Conservation (phyloP, 2,113 vertebrate species). For the Noctilio leporinus region DNA sequence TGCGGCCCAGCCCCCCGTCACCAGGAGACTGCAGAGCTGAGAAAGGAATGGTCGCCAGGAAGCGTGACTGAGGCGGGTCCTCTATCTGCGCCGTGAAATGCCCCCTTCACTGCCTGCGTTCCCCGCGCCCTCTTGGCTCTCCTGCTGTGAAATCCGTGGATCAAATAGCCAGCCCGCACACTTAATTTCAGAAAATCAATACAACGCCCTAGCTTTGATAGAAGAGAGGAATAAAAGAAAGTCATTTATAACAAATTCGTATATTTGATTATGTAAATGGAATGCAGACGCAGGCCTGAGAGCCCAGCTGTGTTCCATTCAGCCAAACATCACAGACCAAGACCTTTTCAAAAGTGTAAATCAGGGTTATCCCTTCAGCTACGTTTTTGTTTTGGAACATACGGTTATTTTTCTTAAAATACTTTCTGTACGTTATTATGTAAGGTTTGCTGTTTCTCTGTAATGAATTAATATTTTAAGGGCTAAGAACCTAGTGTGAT, state of each 20-base stretch:
- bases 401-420: constrained; percentile 8
- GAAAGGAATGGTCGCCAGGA: not conserved
- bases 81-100: too few species aligned
- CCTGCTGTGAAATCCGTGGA: not conserved
- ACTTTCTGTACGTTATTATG: not conserved
- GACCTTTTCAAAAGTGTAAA: not conserved
- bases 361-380: not conserved
- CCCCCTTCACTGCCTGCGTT: too few species aligned
- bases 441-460: not conserved
- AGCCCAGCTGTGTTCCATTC: constrained; percentile 11
- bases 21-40: not conserved
- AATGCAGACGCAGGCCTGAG: not conserved
- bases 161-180: not conserved
- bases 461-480: not conserved
- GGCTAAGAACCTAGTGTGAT: not conserved
- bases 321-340: constrained; percentile 18
- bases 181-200: not conserved
- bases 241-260: constrained; percentile 27
- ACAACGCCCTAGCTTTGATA: not conserved
- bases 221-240: constrained; percentile 9
- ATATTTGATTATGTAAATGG: constrained; percentile 49
- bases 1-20: not conserved
- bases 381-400: not conserved
- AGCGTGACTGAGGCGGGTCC: not conserved
- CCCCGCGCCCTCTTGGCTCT: not conserved